These are phyloP conservation scores for Catharus minimus DNA, from an alignment of 2,113 vertebrate genomes.

Conservation along the genomic window DNA sequence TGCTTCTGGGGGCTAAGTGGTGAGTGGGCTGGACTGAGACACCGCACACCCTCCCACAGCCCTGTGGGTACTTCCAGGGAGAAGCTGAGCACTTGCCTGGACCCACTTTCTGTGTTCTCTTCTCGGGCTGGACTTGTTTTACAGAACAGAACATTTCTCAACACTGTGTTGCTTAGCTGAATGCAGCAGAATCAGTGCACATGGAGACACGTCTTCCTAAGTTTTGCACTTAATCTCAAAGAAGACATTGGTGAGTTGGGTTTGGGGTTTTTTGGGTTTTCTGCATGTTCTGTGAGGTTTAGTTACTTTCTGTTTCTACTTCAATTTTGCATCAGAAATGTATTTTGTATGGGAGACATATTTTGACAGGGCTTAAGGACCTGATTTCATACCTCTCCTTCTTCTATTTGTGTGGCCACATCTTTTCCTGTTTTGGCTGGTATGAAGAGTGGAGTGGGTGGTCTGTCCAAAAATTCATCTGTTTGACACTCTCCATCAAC, in stretches of 20 bases:
- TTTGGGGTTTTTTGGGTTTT: neutral
- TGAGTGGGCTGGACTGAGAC: neutral
- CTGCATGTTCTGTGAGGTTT: neutral
- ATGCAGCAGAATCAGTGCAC: neutral
- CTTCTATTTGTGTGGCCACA: constrained; percentile 86
- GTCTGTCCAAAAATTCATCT: constrained; percentile 89
- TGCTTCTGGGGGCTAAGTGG: neutral
- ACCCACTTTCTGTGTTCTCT: neutral
- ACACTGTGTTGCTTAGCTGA: neutral
- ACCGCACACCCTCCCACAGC: neutral
- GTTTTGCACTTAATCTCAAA: neutral
- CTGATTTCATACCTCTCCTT: constrained; percentile 85
- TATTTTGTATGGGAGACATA: neutral
- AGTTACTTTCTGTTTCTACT: neutral
- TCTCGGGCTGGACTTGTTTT: neutral
- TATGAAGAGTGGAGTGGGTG: constrained; percentile 88
- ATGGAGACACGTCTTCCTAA: neutral
- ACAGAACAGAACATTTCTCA: neutral
- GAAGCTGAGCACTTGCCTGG: neutral
- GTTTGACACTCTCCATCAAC: constrained; percentile 87
- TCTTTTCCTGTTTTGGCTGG: constrained; percentile 91
- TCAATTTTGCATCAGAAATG: neutral
- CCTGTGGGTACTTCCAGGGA: neutral
- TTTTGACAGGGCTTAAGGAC: neutral
- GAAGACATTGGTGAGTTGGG: neutral